Evolutionary conservation across 2,113 vertebrate species (phyloP).

Genomic region (Puffinus mauretanicus): DNA sequence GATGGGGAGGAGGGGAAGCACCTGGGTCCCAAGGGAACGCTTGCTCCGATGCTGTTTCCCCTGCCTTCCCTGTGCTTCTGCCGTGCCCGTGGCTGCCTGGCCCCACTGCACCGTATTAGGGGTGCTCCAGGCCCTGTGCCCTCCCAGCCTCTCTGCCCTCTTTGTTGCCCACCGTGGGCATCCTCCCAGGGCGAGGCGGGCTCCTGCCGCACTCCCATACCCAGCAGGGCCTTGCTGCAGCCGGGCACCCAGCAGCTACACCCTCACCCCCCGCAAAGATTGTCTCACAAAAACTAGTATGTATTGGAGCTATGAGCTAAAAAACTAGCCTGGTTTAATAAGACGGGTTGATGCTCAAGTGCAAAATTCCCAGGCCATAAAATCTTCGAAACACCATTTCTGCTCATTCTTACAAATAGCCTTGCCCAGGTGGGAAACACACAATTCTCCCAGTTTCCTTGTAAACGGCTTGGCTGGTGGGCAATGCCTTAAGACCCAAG

Average conservation of each 20-base stretch:
- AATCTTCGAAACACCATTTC: not conserved
- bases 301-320: not conserved
- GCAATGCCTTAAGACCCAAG: not conserved
- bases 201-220: not conserved
- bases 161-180: not conserved
- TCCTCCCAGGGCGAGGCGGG: not conserved
- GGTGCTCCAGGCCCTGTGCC: not conserved
- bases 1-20: not conserved
- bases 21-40: not conserved
- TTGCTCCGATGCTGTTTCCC: not conserved
- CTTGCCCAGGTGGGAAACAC: not conserved
- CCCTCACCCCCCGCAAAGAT: not conserved
- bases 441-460: not conserved
- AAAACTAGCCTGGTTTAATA: not conserved
- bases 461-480: not conserved
- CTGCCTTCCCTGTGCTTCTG: not conserved
- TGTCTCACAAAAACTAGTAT: not conserved
- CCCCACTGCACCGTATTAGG: not conserved
- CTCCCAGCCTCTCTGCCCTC: not conserved
- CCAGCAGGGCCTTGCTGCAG: not conserved
- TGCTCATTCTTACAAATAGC: not conserved
- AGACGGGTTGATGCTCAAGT: not conserved
- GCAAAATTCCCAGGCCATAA: not conserved
- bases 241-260: not conserved
- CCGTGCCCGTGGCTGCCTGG: rapidly evolving